These are phyloP conservation scores for Dunckerocampus dactyliophorus DNA, from an alignment of 2,113 vertebrate genomes.

Conservation along the genomic window DNA sequence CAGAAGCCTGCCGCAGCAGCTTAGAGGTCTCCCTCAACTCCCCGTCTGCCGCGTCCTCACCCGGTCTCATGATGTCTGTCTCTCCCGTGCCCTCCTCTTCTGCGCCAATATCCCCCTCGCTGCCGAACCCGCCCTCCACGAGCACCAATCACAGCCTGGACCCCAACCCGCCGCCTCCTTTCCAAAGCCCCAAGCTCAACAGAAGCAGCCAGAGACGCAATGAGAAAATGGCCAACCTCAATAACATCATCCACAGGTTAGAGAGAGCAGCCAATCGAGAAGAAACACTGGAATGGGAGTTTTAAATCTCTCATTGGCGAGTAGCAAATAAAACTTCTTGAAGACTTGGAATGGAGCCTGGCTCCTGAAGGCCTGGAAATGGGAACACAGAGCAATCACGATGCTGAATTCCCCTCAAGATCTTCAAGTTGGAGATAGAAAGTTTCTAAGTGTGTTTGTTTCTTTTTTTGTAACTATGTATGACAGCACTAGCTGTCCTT, in stretches of 20 bases:
- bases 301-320: conserved; percentile 66
- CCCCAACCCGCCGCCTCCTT: conserved; percentile 63
- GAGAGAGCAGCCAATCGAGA: conserved; percentile 94
- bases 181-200: conserved; percentile 79
- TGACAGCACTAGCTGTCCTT: conserved; percentile 93
- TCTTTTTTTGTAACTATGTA: conserved; percentile 89
- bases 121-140: conserved; percentile 60
- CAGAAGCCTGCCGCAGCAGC: conserved; percentile 85
- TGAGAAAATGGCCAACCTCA: conserved; percentile 98
- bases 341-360: conserved; percentile 34
- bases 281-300: conserved; percentile 95
- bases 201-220: conserved; percentile 89
- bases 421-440: conserved; percentile 78
- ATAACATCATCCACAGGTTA: conserved; percentile 96
- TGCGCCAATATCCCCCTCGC: conserved; percentile 85
- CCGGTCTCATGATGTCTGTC: conserved; percentile 84
- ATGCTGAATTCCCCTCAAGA: conserved; percentile 61
- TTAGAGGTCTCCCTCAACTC: conserved; percentile 88
- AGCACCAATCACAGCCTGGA: conserved; percentile 72
- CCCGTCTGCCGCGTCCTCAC: conserved; percentile 86
- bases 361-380: conserved; percentile 39
- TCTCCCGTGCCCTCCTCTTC: conserved; percentile 88
- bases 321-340: conserved; percentile 31
- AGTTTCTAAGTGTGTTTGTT: conserved; percentile 93
- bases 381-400: conserved; percentile 36